Base-by-base conservation (phyloP, 2,888 invertebrate species). In the Thereva nobilitata region DNA sequence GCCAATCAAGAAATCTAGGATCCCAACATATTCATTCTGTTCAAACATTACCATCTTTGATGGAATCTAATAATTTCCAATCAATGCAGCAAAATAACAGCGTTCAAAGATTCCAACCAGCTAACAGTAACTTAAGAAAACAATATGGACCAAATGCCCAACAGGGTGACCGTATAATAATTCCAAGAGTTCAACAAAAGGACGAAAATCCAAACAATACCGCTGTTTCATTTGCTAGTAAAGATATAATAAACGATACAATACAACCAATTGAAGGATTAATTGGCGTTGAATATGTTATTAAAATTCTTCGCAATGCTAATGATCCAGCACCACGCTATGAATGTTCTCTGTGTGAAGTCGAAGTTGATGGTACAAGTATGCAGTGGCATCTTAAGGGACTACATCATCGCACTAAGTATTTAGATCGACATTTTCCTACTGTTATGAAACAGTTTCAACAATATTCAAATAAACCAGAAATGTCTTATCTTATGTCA, bases 301-400 rank as follows among this genome's bases (percentile, higher is more conserved):
- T 92, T 57, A 92, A 92, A 80, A 82, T 91, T 72, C 82, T 86
- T 10, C 86, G 87, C 68, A 86, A 86, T 74, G 80, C 87, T 73
- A 79, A 83, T 41, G 86, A 87, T 73, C 82, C 85, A 74, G 87
- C 88, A 76, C 88, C 90, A 1, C 82, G 84, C 68, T 92, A 91
- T 79, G 84, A 88, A 66, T 93, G 93, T 79, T 85, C 88, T 71
- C 82, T 93, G 68, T 93, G 93, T 79, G 86, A 86, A 75, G 89
- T 91, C 78, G 87, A 88, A 69, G 88, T 91, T 44, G 88, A 90
- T 76, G 90, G 90, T 54, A 83, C 88, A 59, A 89, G 89, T 68
- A 91, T 92, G 77, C 84, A 92, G 80, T 88, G 89, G 71, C 92
- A 92, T 79, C 82, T 93, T 72, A 86, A 89, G 45, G 89, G 90